Evolutionary conservation across 2,797 vertebrate genomes (phyloP).

Genomic region (Acrossocheilus fasciatus): DNA sequence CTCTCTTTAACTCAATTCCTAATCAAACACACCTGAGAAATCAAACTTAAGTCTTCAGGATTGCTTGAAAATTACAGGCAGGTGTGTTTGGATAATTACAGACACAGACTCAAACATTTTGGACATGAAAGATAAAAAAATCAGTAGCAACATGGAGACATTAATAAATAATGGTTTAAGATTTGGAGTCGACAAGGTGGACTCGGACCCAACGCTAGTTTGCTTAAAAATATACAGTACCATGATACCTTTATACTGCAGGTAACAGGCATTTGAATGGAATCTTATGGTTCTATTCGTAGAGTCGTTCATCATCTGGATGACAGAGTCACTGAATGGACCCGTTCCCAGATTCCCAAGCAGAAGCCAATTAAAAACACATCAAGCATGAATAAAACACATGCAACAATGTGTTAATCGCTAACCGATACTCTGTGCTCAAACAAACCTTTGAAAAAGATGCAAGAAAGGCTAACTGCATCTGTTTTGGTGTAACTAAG

Average conservation of each 20-base stretch:
- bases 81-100: neutral
- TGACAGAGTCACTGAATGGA: conserved; percentile 33
- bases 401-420: neutral
- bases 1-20: neutral
- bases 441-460: neutral
- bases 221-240: neutral
- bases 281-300: neutral
- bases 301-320: conserved; percentile 7
- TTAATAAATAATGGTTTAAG: neutral
- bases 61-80: neutral
- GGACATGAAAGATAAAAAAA: neutral
- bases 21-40: neutral
- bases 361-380: neutral
- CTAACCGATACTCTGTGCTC: neutral
- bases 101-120: neutral
- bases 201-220: neutral
- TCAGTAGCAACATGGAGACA: neutral
- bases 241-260: neutral
- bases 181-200: neutral
- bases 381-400: conserved; percentile 18
- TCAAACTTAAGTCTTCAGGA: neutral
- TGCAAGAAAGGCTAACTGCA: neutral
- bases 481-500: conserved; percentile 25
- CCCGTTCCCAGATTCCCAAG: conserved; percentile 20
- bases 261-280: neutral